Percentiles rank a stretch among this genome's conserved stretches.
phyloP scores from a whole-genome alignment of 2,888 invertebrate species.

The Acronicta aceris region DNA sequence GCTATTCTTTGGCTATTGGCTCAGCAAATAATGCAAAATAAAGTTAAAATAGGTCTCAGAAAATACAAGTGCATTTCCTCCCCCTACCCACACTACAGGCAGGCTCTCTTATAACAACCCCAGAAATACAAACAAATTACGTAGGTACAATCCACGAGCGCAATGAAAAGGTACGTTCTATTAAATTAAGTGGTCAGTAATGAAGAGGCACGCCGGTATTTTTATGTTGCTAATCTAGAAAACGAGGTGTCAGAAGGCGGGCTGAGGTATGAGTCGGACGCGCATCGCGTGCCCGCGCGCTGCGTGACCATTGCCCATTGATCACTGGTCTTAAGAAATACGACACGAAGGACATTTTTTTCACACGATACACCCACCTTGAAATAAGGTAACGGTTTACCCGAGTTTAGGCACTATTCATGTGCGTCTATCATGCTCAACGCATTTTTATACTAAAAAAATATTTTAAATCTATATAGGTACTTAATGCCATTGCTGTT shows the following conservation, averaged over 20 bases:
- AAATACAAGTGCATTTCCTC: slow-evolving; percentile 17
- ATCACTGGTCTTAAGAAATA: slow-evolving; percentile 80
- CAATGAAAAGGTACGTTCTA: slow-evolving; percentile 61
- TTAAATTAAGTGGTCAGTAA: slow-evolving; percentile 72
- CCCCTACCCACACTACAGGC: slow-evolving; percentile 16
- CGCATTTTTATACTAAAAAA: neutral
- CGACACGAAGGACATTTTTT: slow-evolving; percentile 79
- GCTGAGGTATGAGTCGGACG: slow-evolving; percentile 67
- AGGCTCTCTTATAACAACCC: slow-evolving; percentile 32
- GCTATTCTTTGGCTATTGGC: too few relatives aligned
- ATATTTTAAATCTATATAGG: too few relatives aligned
- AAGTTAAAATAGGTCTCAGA: too few relatives aligned
- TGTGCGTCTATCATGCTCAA: slow-evolving; percentile 30
- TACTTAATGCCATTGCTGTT: too few relatives aligned
- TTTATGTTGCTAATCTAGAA: slow-evolving; percentile 79
- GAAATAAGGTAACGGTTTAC: slow-evolving; percentile 44
- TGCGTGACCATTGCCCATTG: slow-evolving; percentile 82
- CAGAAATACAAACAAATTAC: slow-evolving; percentile 57
- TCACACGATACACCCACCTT: slow-evolving; percentile 67
- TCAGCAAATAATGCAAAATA: too few relatives aligned
- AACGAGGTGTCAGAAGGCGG: slow-evolving; percentile 72
- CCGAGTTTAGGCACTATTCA: slow-evolving; percentile 39
- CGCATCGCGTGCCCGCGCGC: slow-evolving; percentile 71
- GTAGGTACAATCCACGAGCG: slow-evolving; percentile 45
- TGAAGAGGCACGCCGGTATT: slow-evolving; percentile 76